phyloP scores from a whole-genome alignment of 2,888 invertebrate genomes.

The Beris morrisii region DNA sequence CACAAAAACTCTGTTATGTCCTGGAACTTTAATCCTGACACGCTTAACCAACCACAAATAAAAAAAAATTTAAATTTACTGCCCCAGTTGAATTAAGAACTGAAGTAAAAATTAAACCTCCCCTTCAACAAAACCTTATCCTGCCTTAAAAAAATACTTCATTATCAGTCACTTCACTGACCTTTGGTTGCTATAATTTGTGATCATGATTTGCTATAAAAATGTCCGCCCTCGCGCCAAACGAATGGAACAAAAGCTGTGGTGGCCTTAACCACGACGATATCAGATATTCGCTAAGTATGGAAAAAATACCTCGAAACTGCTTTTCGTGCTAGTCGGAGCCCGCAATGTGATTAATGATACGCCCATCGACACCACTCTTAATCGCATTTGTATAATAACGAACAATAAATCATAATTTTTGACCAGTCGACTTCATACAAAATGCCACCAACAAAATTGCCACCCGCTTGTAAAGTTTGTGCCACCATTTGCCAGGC shows the following conservation, averaged over 20 bases:
- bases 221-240: neutral
- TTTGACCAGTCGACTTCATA: constrained; percentile 27
- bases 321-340: constrained; percentile 20
- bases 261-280: constrained; percentile 1
- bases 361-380: constrained; percentile 36
- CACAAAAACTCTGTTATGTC: too few species aligned
- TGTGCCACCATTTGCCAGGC: too few species aligned
- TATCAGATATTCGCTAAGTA: constrained; percentile 10
- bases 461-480: too few species aligned
- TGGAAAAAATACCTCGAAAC: constrained; percentile 7
- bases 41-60: too few species aligned
- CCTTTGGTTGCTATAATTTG: constrained; percentile 11
- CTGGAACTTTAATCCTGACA: too few species aligned
- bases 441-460: constrained; percentile 11
- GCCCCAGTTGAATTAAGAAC: too few species aligned
- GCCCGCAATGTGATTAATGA: constrained; percentile 34
- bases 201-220: constrained; percentile 13
- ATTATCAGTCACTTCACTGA: constrained; percentile 19
- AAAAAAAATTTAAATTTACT: too few species aligned
- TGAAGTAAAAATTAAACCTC: too few species aligned
- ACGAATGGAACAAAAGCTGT: constrained; percentile 10
- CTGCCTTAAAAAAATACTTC: constrained; percentile 4
- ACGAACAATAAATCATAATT: constrained; percentile 37
- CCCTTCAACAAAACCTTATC: too few species aligned
- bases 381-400: constrained; percentile 37